A percentile compares a stretch with the other conserved stretches of the same genome.
Evolutionary conservation across 1,140 invertebrate genomes (phyloP).

Genomic region (Conus betulinus): DNA sequence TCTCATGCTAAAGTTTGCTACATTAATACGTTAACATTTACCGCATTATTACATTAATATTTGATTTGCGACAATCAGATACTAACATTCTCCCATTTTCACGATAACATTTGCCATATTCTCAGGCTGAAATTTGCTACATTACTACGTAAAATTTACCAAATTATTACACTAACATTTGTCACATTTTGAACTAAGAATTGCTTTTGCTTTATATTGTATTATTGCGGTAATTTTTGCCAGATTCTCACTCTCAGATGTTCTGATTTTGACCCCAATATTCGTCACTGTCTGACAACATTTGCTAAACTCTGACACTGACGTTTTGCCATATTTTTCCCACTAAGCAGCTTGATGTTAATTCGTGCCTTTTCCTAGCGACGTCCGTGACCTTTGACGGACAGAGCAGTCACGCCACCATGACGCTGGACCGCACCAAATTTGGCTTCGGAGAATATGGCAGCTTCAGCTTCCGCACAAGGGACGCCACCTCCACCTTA

Average conservation of each 20-base stretch:
- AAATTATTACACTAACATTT: too few relatives aligned
- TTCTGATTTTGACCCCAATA: background rate
- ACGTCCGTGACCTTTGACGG: constrained; percentile 60
- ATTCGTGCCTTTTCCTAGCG: constrained; percentile 31
- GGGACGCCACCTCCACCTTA: constrained; percentile 51
- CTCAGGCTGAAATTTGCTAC: too few relatives aligned
- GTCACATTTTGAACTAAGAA: too few relatives aligned
- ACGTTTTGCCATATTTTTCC: background rate
- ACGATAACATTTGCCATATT: too few relatives aligned
- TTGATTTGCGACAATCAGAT: too few relatives aligned
- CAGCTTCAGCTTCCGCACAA: constrained; percentile 56
- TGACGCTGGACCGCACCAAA: constrained; percentile 51
- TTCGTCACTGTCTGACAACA: background rate
- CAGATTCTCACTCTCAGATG: too few relatives aligned
- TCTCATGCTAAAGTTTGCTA: too few relatives aligned
- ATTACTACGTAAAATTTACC: too few relatives aligned
- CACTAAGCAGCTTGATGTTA: background rate
- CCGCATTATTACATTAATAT: too few relatives aligned
- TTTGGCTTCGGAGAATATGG: constrained; percentile 59
- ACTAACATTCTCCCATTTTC: too few relatives aligned
- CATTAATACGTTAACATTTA: too few relatives aligned
- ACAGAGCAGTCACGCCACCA: constrained; percentile 49
- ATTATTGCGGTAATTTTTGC: too few relatives aligned
- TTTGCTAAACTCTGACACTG: background rate
- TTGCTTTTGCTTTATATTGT: background rate